These are phyloP conservation scores for Clivina fossor DNA, from an alignment of 2,888 invertebrate genomes.

Conservation along the genomic window DNA sequence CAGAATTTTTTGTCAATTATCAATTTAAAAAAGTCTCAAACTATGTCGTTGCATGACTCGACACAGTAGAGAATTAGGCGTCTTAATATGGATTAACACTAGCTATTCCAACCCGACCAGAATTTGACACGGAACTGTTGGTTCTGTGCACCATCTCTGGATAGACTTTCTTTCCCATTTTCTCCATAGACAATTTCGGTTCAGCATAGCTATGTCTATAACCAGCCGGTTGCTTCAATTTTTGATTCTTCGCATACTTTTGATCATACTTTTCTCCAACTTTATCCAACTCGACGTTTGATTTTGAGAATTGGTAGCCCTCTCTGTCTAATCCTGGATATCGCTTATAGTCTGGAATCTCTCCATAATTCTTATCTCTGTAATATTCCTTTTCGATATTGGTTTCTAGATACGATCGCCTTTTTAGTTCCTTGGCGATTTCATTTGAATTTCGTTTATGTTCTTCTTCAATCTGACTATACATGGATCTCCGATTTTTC, in stretches of 20 bases:
- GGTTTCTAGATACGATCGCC: slow-evolving; percentile 53
- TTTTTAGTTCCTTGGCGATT: slow-evolving; percentile 55
- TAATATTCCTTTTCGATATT: slow-evolving; percentile 41
- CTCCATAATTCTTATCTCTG: slow-evolving; percentile 37
- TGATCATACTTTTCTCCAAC: slow-evolving; percentile 42
- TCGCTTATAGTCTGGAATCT: slow-evolving; percentile 25
- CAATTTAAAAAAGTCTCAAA: too few species aligned
- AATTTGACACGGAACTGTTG: slow-evolving; percentile 51
- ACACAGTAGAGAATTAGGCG: background rate
- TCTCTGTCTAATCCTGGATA: slow-evolving; percentile 56
- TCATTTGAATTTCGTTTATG: slow-evolving; percentile 53
- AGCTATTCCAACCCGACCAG: slow-evolving; percentile 52
- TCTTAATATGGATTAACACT: slow-evolving; percentile 52
- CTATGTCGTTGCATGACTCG: too few species aligned
- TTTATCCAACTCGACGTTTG: slow-evolving; percentile 48
- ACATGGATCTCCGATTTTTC: slow-evolving; percentile 52
- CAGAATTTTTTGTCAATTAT: too few species aligned
- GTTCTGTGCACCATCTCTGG: slow-evolving; percentile 51
- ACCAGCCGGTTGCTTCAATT: slow-evolving; percentile 44
- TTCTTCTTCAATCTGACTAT: slow-evolving; percentile 53
- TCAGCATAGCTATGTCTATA: slow-evolving; percentile 70
- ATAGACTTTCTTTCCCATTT: slow-evolving; percentile 47
- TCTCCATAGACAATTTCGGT: slow-evolving; percentile 57
- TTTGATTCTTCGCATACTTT: slow-evolving; percentile 48
- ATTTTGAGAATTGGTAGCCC: slow-evolving; percentile 49